Evolutionary conservation across 1,140 invertebrate genomes (phyloP).

Genomic region (Marisa cornuarietis): DNA sequence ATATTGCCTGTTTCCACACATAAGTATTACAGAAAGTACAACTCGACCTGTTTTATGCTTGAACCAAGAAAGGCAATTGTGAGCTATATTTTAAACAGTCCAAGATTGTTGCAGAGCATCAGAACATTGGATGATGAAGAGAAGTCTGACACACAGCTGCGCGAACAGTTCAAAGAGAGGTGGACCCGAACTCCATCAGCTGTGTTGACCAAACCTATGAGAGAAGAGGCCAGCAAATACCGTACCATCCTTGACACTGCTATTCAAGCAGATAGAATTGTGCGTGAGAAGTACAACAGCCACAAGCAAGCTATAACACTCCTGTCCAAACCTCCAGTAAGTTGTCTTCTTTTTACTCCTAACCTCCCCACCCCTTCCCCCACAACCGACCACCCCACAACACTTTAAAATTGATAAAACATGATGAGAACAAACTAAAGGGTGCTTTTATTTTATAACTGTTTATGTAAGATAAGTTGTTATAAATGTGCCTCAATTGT

Average conservation of each 20-base stretch:
- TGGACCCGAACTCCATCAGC: conserved; percentile 91
- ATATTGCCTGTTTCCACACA: no score
- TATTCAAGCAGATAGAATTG: conserved; percentile 78
- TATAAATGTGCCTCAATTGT: no score
- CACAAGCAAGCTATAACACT: conserved; percentile 85
- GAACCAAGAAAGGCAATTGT: no score
- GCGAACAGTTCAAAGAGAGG: conserved; percentile 84
- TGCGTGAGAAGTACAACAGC: conserved; percentile 86
- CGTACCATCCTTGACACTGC: conserved; percentile 90
- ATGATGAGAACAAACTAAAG: no score
- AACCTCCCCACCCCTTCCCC: no score
- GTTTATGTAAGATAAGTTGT: no score
- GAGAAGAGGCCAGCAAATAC: conserved; percentile 88
- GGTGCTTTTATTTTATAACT: no score
- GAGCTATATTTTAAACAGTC: no score
- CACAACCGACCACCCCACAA: no score
- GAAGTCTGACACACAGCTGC: conserved; percentile 86
- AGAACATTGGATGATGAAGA: conserved; percentile 91
- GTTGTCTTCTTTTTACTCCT: neutral
- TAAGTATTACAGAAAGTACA: no score
- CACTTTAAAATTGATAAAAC: no score
- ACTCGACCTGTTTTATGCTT: no score
- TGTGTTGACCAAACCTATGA: conserved; percentile 83
- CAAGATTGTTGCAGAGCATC: conserved; percentile 64
- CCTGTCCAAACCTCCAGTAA: conserved; percentile 77